These are phyloP conservation scores for Agapornis canus DNA, from an alignment of 2,797 vertebrate species.

Conservation along the genomic window DNA sequence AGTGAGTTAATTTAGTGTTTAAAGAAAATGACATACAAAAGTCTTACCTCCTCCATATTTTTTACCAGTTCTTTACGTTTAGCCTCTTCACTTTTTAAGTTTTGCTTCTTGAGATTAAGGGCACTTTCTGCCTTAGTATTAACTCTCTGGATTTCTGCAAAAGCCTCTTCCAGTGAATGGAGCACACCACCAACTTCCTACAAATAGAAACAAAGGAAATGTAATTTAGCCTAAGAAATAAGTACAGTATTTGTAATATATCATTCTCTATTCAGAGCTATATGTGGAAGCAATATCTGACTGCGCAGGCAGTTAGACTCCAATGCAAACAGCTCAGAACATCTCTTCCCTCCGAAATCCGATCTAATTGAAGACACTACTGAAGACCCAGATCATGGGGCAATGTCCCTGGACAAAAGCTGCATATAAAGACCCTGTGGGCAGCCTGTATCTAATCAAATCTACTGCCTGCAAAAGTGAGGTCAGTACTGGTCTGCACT, in stretches of 20 bases:
- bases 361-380: not conserved
- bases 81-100: conserved; percentile 85
- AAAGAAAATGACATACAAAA: not conserved
- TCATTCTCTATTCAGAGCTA: not conserved
- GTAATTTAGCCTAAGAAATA: not conserved
- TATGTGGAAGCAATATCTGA: not conserved
- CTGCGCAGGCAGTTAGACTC: not conserved
- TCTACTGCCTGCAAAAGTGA: not conserved
- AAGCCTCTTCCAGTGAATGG: conserved; percentile 80
- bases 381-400: not conserved
- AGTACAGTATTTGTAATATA: not conserved
- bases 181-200: conserved; percentile 85
- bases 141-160: conserved; percentile 86
- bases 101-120: conserved; percentile 90
- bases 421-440: not conserved
- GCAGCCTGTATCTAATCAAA: not conserved
- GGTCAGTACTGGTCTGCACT: not conserved
- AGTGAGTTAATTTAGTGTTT: not conserved
- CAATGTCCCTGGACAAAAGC: not conserved
- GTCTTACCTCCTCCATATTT: conserved; percentile 86
- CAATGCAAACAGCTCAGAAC: not conserved
- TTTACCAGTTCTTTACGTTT: conserved; percentile 86
- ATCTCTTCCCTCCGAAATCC: not conserved
- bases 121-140: conserved; percentile 88
- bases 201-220: not conserved